Percentiles rank a stretch among this genome's conserved stretches.
phyloP scores from a whole-genome alignment of 1,140 invertebrate species.

The Zaprionus ornatus region DNA sequence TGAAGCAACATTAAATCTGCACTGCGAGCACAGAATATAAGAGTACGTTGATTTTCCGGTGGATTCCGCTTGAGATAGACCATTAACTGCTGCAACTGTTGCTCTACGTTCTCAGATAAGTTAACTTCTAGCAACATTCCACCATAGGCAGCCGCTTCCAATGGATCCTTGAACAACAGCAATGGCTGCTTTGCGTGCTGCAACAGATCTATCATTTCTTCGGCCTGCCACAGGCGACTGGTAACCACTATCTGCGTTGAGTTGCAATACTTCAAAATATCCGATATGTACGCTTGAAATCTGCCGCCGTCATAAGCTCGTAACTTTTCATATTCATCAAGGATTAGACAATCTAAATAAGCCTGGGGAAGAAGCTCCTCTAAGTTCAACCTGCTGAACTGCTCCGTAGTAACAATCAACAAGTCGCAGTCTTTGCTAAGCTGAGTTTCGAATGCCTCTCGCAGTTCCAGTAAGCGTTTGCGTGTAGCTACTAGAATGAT shows the following conservation, averaged over 20 bases:
- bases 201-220: neutral
- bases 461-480: conserved; percentile 6
- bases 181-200: conserved; percentile 8
- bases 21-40: conserved; percentile 6
- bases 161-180: conserved; percentile 2
- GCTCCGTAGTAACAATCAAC: conserved; percentile 1
- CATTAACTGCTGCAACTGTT: conserved; percentile 21
- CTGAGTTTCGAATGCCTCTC: neutral
- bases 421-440: neutral
- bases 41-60: conserved; percentile 1
- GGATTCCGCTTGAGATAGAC: neutral
- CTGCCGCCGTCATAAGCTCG: conserved; percentile 10
- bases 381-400: neutral
- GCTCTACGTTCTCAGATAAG: neutral
- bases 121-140: neutral
- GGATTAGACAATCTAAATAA: neutral
- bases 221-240: neutral
- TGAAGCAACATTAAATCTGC: conserved; percentile 1
- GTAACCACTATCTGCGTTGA: conserved; percentile 6
- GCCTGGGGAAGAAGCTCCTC: neutral
- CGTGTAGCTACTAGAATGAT: conserved; percentile 21
- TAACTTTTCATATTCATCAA: conserved; percentile 12
- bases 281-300: neutral
- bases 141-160: conserved; percentile 32
- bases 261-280: neutral